phyloP scores from a whole-genome alignment of 64 coral and sea anemone species.

The Actinia equina region DNA sequence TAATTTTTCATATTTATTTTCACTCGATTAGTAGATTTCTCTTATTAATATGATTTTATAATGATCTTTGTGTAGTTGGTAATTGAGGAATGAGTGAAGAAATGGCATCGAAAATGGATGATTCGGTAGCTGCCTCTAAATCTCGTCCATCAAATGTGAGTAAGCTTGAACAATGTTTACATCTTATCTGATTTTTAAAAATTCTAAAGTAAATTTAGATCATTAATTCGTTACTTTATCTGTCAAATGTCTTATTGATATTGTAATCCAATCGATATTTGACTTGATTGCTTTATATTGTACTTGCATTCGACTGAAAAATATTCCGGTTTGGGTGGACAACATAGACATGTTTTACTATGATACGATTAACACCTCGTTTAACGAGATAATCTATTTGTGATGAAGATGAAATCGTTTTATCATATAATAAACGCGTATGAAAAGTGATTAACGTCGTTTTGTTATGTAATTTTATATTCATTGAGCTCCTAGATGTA shows the following conservation, averaged over 20 bases:
- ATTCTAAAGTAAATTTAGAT: background rate
- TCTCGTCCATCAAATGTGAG: slow-evolving; percentile 5
- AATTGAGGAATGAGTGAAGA: background rate
- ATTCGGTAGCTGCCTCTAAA: background rate
- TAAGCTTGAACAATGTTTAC: background rate
- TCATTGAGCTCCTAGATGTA: too few species aligned
- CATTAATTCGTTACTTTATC: background rate
- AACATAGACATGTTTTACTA: too few species aligned
- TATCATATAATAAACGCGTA: too few species aligned
- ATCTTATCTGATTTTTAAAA: background rate
- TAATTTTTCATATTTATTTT: background rate
- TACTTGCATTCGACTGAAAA: background rate
- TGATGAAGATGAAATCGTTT: too few species aligned
- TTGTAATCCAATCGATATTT: background rate
- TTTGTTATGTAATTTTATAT: too few species aligned
- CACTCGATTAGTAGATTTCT: background rate
- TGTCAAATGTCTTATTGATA: background rate
- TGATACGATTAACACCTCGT: too few species aligned
- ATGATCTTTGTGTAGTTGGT: background rate
- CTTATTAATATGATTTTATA: background rate
- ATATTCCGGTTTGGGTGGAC: background rate
- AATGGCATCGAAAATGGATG: background rate
- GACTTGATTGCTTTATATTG: background rate
- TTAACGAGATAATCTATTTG: too few species aligned
- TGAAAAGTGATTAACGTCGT: too few species aligned